These are phyloP conservation scores for Actinopyga echinites DNA, from an alignment of 53 echinoderm and acorn worm genomes.

Conservation along the genomic window DNA sequence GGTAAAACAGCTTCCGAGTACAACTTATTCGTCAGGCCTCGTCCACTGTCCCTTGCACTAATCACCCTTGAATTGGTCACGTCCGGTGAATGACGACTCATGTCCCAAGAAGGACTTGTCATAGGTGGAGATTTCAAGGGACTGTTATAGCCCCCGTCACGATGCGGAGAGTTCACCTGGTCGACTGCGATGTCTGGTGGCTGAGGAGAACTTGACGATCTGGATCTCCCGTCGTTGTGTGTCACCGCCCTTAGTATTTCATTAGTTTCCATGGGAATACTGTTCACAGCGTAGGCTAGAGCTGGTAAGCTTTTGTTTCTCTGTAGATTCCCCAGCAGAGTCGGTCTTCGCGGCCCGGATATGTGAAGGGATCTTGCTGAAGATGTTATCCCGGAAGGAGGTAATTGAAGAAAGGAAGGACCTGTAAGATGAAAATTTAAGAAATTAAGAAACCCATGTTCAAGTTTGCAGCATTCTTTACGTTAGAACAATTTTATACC, in stretches of 20 bases:
- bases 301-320: constrained; percentile 32
- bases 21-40: background rate
- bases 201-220: background rate
- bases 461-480: background rate
- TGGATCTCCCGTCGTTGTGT: too few species aligned
- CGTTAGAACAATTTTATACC: too few species aligned
- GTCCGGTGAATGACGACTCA: too few species aligned
- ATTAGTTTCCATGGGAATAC: constrained; percentile 9
- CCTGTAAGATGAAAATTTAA: too few species aligned
- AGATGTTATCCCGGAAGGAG: background rate
- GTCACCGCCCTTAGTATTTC: constrained; percentile 3
- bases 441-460: too few species aligned
- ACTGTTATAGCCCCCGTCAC: too few species aligned
- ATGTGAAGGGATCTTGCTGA: constrained; percentile 23
- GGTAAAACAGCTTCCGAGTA: constrained; percentile 1
- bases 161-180: background rate
- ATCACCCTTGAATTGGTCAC: too few species aligned
- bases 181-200: background rate
- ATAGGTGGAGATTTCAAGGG: too few species aligned
- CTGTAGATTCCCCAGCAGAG: constrained; percentile 23
- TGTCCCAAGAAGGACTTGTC: too few species aligned
- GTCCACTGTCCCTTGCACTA: background rate
- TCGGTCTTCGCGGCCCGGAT: background rate
- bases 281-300: background rate
- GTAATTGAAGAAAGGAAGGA: too few species aligned